Evolutionary conservation across 2,888 invertebrate genomes (phyloP), one percentile per base, ranked within the genome.

Genomic region (Hypselothyrea guttata): DNA sequence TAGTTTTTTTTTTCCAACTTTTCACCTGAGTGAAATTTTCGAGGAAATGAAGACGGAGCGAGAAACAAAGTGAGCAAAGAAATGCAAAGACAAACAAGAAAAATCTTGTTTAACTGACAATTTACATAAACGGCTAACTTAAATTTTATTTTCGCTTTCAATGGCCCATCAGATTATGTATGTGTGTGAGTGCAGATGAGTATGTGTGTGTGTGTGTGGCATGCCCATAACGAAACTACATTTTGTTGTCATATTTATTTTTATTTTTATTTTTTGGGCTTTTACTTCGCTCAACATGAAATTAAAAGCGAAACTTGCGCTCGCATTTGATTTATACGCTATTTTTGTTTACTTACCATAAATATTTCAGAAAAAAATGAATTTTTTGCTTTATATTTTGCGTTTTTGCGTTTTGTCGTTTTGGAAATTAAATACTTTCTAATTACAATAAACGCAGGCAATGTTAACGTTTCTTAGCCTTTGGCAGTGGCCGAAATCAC

Each of bases 401-500:
- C 13, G 31, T 45, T 34, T 33, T 28, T 54, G 46, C 38, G 13
- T 13, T 55, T 61, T 60, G 44, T 68, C 64, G 68, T 66, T 64
- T 69, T 77, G 72, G 84, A 75, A 85, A 75, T 85, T 86, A 86
- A 84, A 86, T 84, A 86, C 84, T 84, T 84, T 84, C 84, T 85
- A 84, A 84, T 84, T 84, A 84, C 77, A 86, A 84, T 79, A 73
- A 86, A 71, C 74, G 66, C 71, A 69, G 79, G 63, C 83, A 72
- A 56, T 63, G 63, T 52, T 59, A 67, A 64, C 71, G 51, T 60
- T 49, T 61, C 56, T 56, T 71, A 67, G 75, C 75, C 75, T 82
- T 75, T 75, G 75, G 75, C 75, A 63, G 72, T 52, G 46, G 46
- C 75, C 57, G 60, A 82, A 79, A 77, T 84, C 77, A 77, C 77